phyloP scores from a whole-genome alignment of 2,797 vertebrate species.

The Propithecus perrieri region DNA sequence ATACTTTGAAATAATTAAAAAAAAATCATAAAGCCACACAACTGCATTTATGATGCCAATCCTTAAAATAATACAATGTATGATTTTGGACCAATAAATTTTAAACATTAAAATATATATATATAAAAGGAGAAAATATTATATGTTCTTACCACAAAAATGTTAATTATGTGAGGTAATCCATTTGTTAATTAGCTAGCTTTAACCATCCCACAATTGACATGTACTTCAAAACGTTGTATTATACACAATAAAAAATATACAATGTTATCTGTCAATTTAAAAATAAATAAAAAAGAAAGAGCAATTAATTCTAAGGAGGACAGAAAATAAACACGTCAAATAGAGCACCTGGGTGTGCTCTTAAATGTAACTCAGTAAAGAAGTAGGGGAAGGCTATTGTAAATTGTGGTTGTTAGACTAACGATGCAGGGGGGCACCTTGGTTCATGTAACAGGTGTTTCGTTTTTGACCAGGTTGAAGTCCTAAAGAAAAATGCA shows the following conservation, averaged over 20 bases:
- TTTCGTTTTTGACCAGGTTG: neutral
- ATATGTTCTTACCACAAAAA: no score
- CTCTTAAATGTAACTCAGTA: neutral
- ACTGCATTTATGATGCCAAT: rapidly evolving
- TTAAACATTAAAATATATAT: neutral
- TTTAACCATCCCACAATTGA: no score
- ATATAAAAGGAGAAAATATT: no score
- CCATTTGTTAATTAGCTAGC: no score
- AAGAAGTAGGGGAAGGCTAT: neutral
- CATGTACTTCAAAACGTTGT: no score
- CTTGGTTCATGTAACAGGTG: neutral
- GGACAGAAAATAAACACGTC: neutral
- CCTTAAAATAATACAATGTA: rapidly evolving
- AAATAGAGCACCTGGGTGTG: neutral
- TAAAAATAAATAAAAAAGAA: neutral
- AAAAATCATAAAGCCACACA: neutral
- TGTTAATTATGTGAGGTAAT: no score
- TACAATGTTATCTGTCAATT: neutral
- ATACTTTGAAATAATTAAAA: no score
- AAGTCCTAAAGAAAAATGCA: neutral
- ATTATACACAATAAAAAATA: neutral
- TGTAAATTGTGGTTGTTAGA: neutral
- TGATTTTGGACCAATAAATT: neutral
- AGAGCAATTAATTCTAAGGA: neutral
- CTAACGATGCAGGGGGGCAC: neutral